Base-by-base conservation (phyloP, 2,888 invertebrate species). In the Epistrophe eligans region DNA sequence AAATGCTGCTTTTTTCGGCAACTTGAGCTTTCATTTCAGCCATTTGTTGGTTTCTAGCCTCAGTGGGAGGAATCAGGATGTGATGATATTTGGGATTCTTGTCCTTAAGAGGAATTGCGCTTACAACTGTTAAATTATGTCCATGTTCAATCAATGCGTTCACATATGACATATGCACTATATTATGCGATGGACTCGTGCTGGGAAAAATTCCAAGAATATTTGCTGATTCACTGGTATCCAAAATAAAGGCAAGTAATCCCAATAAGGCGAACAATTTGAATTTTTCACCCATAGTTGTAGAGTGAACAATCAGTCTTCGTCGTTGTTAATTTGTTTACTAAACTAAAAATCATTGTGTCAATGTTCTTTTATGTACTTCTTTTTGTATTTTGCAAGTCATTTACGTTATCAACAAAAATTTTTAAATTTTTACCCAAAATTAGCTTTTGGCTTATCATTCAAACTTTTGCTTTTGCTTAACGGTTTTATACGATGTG, bases 61-160 rank as follows among this genome's bases (percentile, higher is more conserved):
- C 80, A 3, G 48, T 48, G 1, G 45, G 58, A 6, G 79, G 67
- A 28, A 84, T 71, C 9, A 52, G 28, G 0, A 84, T 66, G 38
- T 90, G 84, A 43, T 90, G 89, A 15, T 91, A 91, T 45, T 89
- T 90, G 13, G 90, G 89, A 74, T 91, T 90, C 4, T 89, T 91
- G 1, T 92, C 90, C 70, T 90, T 91, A 0, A 92, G 89, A 5
- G 90, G 81, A 38, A 89, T 17, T 2, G 90, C 73, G 0, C 90
- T 90, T 0, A 92, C 90, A 0, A 92, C 91, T 0, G 92, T 93
- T 0, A 93, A 89, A 89, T 93, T 91, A 81, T 93, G 93, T 0
- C 93, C 93, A 48, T 88, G 81, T 80, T 91, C 91, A 0, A 91
- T 91, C 57, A 93, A 83, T 0, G 90, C 88, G 74, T 90, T 90